Evolutionary conservation across 2,797 vertebrate genomes (phyloP).

Genomic region (Gallirallus australis): DNA sequence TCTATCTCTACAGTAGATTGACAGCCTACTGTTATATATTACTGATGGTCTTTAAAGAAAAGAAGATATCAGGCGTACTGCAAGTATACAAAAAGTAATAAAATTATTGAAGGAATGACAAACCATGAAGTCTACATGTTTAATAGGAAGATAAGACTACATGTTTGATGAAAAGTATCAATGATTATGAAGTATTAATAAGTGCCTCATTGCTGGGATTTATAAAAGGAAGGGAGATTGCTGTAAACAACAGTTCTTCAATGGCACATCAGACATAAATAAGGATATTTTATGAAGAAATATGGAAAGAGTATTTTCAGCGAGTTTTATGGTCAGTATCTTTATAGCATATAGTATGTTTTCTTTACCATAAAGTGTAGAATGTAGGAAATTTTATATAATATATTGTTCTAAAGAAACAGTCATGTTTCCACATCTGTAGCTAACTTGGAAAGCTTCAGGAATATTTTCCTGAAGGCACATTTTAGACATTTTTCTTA

Average conservation of each 20-base stretch:
- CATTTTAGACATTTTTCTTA: background rate
- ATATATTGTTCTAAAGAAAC: background rate
- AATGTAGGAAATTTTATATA: background rate
- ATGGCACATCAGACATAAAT: background rate
- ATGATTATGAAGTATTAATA: background rate
- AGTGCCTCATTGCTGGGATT: background rate
- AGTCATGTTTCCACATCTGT: background rate
- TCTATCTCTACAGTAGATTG: background rate
- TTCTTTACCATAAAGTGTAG: background rate
- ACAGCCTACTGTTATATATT: background rate
- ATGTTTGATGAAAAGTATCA: background rate
- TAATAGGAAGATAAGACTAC: background rate
- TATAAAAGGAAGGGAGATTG: background rate
- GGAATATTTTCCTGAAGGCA: background rate
- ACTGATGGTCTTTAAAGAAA: background rate
- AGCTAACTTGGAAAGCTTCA: background rate
- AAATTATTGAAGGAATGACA: background rate
- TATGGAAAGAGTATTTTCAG: background rate
- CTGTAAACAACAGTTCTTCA: background rate
- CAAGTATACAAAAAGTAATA: background rate
- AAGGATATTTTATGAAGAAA: background rate
- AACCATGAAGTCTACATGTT: background rate
- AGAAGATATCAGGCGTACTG: background rate
- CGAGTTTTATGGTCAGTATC: background rate
- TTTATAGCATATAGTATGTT: background rate